Evolutionary conservation across 2,797 vertebrate genomes (phyloP), one percentile per base, ranked within the genome.

Genomic region (Neosilurus mollespiculum): DNA sequence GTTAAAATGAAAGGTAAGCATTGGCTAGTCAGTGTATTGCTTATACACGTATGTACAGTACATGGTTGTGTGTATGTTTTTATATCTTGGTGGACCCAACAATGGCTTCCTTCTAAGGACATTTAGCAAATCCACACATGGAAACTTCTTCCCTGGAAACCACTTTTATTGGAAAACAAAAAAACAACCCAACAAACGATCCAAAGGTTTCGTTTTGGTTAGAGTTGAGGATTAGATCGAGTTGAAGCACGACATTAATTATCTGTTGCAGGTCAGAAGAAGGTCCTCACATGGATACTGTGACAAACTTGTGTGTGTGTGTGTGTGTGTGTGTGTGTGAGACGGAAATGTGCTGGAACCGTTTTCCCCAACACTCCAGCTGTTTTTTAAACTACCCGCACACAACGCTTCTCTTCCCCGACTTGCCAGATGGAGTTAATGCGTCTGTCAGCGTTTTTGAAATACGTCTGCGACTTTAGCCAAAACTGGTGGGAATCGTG

Each of bases 321-420:
- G 53, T 18, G 9, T 18, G 53, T 71, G 54, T 37, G 12, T 79
- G 61, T 58, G 15, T 34, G 62, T 65, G 73, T 78, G 75, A 62
- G 76, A 80, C 49, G 78, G 64, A 84, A 84, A 83, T 82, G 75
- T 82, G 77, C 65, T 86, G 69, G 71, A 85, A 83, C 20, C 66
- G 20, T 75, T 85, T 76, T 80, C 84, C 64, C 84, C 83, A 87
- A 67, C 34, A 58, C 73, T 26, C 20, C 87, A 88, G 84, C 86
- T 87, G 86, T 84, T 87, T 79, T 83, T 80, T 64, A 83, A 84
- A 87, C 84, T 85, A 56, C 76, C 80, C 72, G 56, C 84, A 87
- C 86, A 88, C 84, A 87, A 64, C 61, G 62, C 59, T 87, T 9
- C 64, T 83, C 75, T 85, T 83, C 72, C 76, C 65, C 59, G n/a